Percentiles rank a stretch among this genome's conserved stretches.
Evolutionary conservation across 2,888 invertebrate species (phyloP).

Genomic region (Prosopocoilus inquinatus): DNA sequence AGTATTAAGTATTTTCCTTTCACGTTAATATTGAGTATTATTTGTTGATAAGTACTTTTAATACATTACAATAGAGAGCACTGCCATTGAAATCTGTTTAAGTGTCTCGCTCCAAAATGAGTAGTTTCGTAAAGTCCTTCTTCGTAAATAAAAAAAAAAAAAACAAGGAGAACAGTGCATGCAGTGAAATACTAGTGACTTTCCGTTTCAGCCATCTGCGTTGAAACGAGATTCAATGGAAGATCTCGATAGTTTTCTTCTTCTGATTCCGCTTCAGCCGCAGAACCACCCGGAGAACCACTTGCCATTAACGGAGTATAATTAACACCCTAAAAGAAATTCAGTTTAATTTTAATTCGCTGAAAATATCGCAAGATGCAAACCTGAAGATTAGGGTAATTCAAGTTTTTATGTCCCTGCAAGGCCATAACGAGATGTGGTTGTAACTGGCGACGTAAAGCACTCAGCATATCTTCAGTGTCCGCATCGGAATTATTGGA

Average conservation of each 20-base stretch:
- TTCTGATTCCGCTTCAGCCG: slow-evolving; percentile 48
- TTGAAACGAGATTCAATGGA: slow-evolving; percentile 69
- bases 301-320: slow-evolving; percentile 43
- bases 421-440: slow-evolving; percentile 68
- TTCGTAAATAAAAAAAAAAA: too few species aligned
- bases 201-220: slow-evolving; percentile 63
- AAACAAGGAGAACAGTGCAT: too few species aligned
- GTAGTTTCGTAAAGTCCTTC: too few species aligned
- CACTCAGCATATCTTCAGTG: slow-evolving; percentile 66
- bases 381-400: slow-evolving; percentile 35
- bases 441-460: slow-evolving; percentile 67
- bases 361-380: background rate
- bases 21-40: slow-evolving; percentile 10
- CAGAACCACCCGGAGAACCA: slow-evolving; percentile 40
- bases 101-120: background rate
- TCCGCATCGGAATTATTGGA: slow-evolving; percentile 43
- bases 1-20: slow-evolving; percentile 2
- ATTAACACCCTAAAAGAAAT: slow-evolving; percentile 20
- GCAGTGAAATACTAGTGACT: slow-evolving; percentile 36
- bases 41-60: slow-evolving; percentile 4
- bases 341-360: background rate
- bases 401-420: slow-evolving; percentile 54
- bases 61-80: slow-evolving; percentile 1
- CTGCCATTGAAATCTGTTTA: background rate
- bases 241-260: slow-evolving; percentile 60